Evolutionary conservation across 2,797 vertebrate genomes (phyloP), one percentile per base, ranked within the genome.

Genomic region (Danio kyathit): DNA sequence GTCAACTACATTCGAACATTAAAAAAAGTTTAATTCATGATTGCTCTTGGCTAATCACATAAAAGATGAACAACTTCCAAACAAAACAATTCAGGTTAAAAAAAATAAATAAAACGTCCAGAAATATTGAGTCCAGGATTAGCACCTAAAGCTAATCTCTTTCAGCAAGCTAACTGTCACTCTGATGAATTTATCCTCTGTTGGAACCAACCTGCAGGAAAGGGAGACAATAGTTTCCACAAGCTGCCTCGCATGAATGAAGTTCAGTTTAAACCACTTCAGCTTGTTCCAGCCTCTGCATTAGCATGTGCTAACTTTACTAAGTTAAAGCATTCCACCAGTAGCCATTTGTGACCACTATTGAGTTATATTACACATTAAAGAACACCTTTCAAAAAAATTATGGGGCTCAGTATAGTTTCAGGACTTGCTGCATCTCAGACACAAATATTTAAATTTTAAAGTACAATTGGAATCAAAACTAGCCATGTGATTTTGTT

Each of bases 211-310:
- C 61, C 74, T 56, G 40, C 29, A 17, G 61, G 41, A 44, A 41
- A 41, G 48, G 38, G 11, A 59, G 11, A 41, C 11, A 14, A 54
- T 61, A 75, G 70, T 43, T 80, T 80, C 77, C 81, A 63, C 12
- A 51, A 74, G 77, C 72, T 82, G 54, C 70, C 57, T 80, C 67
- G 48, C 73, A 70, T 40, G 7, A 59, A 49, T 21, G 16, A 70
- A 67, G 11, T 49, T 48, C 0, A 6, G 49, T 65, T 29, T 54
- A 43, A 77, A 67, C 57, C 40, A 77, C 48, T 77, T 77, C 63
- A 56, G 41, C 13, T 38, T 72, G 65, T 80, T 67, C 14, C 54
- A 41, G 19, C 11, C 41, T 61, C 46, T 16, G 12, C 46, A 41
- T 16, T 59, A 51, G 74, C 14, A 21, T 12, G 17, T 69, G 44